Conservation (phyloP, 2,797 vertebrate species). For the Carapus acus region DNA sequence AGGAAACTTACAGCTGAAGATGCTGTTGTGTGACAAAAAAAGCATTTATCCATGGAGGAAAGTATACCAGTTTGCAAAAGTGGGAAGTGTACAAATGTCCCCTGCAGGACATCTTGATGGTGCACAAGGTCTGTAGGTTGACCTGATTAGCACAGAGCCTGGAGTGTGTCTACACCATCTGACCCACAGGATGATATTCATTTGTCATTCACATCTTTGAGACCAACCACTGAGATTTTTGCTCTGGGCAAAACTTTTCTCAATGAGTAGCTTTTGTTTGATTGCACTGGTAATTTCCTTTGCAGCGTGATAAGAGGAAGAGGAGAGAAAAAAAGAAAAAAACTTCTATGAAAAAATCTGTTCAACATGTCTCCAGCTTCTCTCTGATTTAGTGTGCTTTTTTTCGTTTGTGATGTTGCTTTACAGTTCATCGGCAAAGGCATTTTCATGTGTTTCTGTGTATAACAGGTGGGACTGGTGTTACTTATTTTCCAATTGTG, state of each 20-base stretch:
- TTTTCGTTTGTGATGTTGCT: constrained; percentile 6
- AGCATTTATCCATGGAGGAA: constrained; percentile 47
- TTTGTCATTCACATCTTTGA: constrained; percentile 71
- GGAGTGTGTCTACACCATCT: constrained; percentile 72
- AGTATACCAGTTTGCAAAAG: constrained; percentile 57
- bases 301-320: constrained; percentile 41
- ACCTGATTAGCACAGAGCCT: constrained; percentile 67
- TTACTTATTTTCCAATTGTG: no score
- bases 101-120: constrained; percentile 64
- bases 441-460: no score
- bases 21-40: constrained; percentile 63
- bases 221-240: constrained; percentile 64
- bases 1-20: constrained; percentile 51
- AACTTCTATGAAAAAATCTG: constrained; percentile 43
- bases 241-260: constrained; percentile 65
- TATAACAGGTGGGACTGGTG: no score
- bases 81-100: constrained; percentile 60
- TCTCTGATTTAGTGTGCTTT: constrained; percentile 16
- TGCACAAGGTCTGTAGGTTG: constrained; percentile 64
- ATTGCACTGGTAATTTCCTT: constrained; percentile 61
- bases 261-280: constrained; percentile 60
- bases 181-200: constrained; percentile 69
- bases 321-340: no score
- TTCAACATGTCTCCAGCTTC: constrained; percentile 34
- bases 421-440: no score